These are phyloP conservation scores for Glomeris marginata DNA, from an alignment of 2,888 invertebrate genomes.

Conservation along the genomic window DNA sequence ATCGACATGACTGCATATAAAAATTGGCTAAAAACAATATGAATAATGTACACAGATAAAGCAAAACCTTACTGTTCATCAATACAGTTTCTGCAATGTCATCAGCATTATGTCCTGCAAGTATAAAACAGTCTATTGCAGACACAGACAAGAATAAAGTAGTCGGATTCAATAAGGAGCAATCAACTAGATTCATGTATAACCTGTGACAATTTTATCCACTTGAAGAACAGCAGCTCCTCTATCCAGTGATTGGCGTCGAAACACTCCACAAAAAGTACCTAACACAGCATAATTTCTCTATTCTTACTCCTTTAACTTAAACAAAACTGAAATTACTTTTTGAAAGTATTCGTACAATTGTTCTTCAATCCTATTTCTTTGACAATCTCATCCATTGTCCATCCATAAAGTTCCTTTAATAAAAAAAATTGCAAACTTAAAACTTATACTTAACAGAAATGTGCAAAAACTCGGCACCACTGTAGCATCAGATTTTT, in stretches of 20 bases:
- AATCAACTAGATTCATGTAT: not conserved
- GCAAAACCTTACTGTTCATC: slow-evolving; percentile 55
- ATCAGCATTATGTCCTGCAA: slow-evolving; percentile 69
- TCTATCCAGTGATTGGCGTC: slow-evolving; percentile 88
- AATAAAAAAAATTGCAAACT: slow-evolving; percentile 9
- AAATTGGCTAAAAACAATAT: too few relatives aligned
- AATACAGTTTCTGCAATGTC: slow-evolving; percentile 97
- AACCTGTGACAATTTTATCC: slow-evolving; percentile 80
- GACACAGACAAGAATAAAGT: too few relatives aligned
- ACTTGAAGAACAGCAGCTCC: slow-evolving; percentile 79
- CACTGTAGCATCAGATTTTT: too few relatives aligned
- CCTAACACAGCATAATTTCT: slow-evolving; percentile 11
- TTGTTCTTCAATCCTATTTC: slow-evolving; percentile 75
- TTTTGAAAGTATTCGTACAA: slow-evolving; percentile 38
- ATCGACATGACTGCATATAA: too few relatives aligned
- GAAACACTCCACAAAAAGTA: slow-evolving; percentile 88
- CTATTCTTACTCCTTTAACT: not conserved
- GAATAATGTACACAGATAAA: too few relatives aligned
- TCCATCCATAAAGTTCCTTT: slow-evolving; percentile 92
- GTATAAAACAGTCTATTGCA: slow-evolving; percentile 19
- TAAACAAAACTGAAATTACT: not conserved
- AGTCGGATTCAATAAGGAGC: too few relatives aligned
- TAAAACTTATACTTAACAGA: too few relatives aligned
- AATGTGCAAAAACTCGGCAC: too few relatives aligned
- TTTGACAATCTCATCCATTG: slow-evolving; percentile 93